These are phyloP conservation scores for Epirrhoe tristata DNA, from an alignment of 2,888 invertebrate genomes.

Conservation along the genomic window DNA sequence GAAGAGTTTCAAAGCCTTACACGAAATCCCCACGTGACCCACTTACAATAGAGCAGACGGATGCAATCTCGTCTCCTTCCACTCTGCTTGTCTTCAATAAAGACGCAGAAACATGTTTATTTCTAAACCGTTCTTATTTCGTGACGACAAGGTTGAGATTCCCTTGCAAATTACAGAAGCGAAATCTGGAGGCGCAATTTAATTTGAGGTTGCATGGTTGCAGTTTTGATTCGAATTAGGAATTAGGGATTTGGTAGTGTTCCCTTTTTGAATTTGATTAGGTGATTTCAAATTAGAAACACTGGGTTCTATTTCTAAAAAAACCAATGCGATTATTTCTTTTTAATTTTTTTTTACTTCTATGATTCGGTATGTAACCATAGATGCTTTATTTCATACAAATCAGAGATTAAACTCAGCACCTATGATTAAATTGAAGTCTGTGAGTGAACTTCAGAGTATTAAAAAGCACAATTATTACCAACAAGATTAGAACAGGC, in stretches of 20 bases:
- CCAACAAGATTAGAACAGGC: too few relatives aligned
- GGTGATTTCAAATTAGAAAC: not conserved
- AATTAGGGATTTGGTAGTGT: slow-evolving; percentile 29
- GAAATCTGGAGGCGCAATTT: slow-evolving; percentile 26
- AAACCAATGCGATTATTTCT: too few relatives aligned
- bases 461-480: too few relatives aligned
- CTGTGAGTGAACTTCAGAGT: too few relatives aligned
- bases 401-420: too few relatives aligned
- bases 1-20: slow-evolving; percentile 10
- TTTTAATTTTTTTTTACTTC: too few relatives aligned
- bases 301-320: too few relatives aligned
- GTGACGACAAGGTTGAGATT: slow-evolving; percentile 15
- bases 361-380: too few relatives aligned
- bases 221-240: slow-evolving; percentile 33
- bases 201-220: slow-evolving; percentile 23
- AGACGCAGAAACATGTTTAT: slow-evolving; percentile 8
- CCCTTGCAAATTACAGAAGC: not conserved
- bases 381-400: too few relatives aligned
- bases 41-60: slow-evolving; percentile 32
- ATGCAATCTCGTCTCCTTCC: slow-evolving; percentile 38
- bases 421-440: too few relatives aligned
- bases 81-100: slow-evolving; percentile 38
- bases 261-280: slow-evolving; percentile 17
- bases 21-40: slow-evolving; percentile 32
- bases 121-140: slow-evolving; percentile 15